Base-by-base conservation (phyloP, 2,113 vertebrate species). In the Ptyas mucosa region DNA sequence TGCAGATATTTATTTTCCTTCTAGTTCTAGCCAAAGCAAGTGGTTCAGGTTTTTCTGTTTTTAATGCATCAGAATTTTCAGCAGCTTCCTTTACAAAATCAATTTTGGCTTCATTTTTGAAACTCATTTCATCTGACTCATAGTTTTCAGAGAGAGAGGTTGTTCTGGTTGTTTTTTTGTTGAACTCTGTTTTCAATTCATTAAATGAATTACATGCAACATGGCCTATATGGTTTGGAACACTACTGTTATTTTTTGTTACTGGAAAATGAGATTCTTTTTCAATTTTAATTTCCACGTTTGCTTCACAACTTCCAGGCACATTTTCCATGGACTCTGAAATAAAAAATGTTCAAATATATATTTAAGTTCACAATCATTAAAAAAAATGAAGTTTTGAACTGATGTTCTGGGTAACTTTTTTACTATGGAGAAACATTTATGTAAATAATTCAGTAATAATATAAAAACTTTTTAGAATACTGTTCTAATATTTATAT, bases 1-100 rank as follows among this genome's bases (percentile, higher is more conserved):
- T 24, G n/a, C 88, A 46, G 49, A 94, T n/a, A 85, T 85, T 87
- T 85, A 75, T 69, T 88, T 92, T 93, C 24, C n/a, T 69, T 94
- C 94, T 95, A 49, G 75, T 92, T 92, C 75, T 96, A 8, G 69
- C 5, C 53, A 93, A 85, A 88, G 95, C 4, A 18, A 51, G n/a
- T 3, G 85, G 14, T 3, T 96, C 91, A 58, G 87, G 3, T 1
- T 46, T 90, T 75, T 93, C 93, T 52, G 0, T 23, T 29, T 58
- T 0, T 86, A 43, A 89, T 87, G 6, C 2, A 90, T 55, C 51
- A 34, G 46, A 26, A 20, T 3, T 39, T 89, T 29, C 11, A 58
- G 29, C 5, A 89, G 61, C 14, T 55, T 92, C 23, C 49, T 89
- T 89, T 20, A 58, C 20, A 89, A 81, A 23, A 34, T 0, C 0